Evolutionary conservation across 2,113 vertebrate species (phyloP), one percentile per base, ranked within the genome.

Genomic region (Trinectes maculatus): DNA sequence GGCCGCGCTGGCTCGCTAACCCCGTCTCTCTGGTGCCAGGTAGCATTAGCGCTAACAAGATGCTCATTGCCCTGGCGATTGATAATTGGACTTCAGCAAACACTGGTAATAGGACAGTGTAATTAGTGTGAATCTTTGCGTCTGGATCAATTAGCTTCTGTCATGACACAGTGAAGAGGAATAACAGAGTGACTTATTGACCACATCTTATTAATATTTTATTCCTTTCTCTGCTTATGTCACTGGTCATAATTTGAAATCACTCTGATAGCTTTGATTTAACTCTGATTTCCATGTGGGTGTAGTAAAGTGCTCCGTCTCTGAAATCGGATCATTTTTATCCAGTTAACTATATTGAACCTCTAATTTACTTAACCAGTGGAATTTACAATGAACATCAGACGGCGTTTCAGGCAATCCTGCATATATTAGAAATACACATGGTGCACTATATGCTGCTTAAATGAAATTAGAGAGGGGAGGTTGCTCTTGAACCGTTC

Each of bases 31-130:
- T 42, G 10, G 47, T 77, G 89, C 73, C 85, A 83, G 70, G 62
- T 80, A 64, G 70, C 56, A 87, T 89, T 79, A 84, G 61, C 7
- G n/a, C 71, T 74, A 88, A 87, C 83, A 83, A 82, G 79, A 77
- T 34, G 65, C 72, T 80, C 64, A 71, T 79, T 66, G 82, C 62
- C 46, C 71, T 55, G 57, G 51, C 57, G 43, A 80, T 84, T 85
- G 70, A 88, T 88, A 80, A 86, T 79, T 87, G 79, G 83, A 79
- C 70, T 54, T 64, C 43, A 46, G 44, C 53, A 73, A 49, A 62
- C 57, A 33, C 29, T 75, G 48, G 67, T 77, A 78, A 76, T 42
- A 28, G 22, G 47, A 6, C 54, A 22, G 73, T 11, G 36, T 70
- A 75, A 85, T 88, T 78, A 77, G 44, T 62, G 68, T 28, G 57